Evolutionary conservation across 2,888 invertebrate species (phyloP).

Genomic region (Gonocerus acuteangulatus): DNA sequence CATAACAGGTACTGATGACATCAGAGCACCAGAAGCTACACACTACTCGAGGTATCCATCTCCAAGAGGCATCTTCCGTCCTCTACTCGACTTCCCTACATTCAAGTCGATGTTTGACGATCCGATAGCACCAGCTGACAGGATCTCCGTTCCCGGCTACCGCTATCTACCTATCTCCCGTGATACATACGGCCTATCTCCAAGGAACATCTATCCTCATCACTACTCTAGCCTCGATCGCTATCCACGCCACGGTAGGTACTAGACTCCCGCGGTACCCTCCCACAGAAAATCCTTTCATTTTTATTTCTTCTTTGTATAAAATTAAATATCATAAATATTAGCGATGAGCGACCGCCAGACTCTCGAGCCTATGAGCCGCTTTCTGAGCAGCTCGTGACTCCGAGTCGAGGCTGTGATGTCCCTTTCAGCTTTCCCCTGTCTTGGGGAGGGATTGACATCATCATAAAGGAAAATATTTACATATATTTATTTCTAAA

Average conservation of each 20-base stretch:
- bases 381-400: too few species aligned
- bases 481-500: too few species aligned
- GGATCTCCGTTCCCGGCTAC: slow-evolving; percentile 81
- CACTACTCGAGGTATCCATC: slow-evolving; percentile 39
- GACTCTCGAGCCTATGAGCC: too few species aligned
- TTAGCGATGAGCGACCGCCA: neutral
- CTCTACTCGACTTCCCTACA: slow-evolving; percentile 57
- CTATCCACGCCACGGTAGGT: slow-evolving; percentile 69
- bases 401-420: too few species aligned
- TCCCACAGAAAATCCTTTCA: neutral
- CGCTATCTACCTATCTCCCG: slow-evolving; percentile 85
- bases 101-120: slow-evolving; percentile 87
- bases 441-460: too few species aligned
- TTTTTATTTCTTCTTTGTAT: neutral
- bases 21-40: slow-evolving; percentile 70
- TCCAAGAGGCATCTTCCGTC: slow-evolving; percentile 51
- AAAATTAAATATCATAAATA: neutral
- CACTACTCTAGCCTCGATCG: slow-evolving; percentile 52
- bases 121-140: slow-evolving; percentile 69
- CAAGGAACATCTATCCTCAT: slow-evolving; percentile 78
- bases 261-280: slow-evolving; percentile 39
- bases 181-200: slow-evolving; percentile 82
- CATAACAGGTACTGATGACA: slow-evolving; percentile 87
- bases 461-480: too few species aligned
- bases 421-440: too few species aligned